Conservation (phyloP, 2,888 invertebrate genomes). For the Heteromurus nitidus region DNA sequence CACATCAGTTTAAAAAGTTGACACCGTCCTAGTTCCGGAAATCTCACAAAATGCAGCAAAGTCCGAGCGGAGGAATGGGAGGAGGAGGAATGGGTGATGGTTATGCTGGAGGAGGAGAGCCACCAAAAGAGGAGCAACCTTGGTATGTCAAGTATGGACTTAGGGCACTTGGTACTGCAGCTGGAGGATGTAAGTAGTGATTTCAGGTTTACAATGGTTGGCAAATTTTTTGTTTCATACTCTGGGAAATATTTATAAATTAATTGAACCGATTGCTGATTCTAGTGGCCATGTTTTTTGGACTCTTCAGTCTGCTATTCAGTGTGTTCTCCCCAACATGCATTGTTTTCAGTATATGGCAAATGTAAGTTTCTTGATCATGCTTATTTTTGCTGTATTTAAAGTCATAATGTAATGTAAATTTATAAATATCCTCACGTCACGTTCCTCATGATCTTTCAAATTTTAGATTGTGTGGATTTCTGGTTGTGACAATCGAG, state of each 20-base stretch:
- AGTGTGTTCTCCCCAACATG: slow-evolving; percentile 80
- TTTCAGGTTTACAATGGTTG: not conserved
- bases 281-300: slow-evolving; percentile 89
- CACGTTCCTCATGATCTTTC: no score
- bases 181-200: slow-evolving; percentile 84
- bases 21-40: slow-evolving; percentile 2
- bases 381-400: not conserved
- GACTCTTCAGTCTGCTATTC: slow-evolving; percentile 84
- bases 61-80: slow-evolving; percentile 68
- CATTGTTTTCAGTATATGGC: slow-evolving; percentile 87
- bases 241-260: not conserved
- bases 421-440: no score
- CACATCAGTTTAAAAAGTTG: not conserved
- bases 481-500: slow-evolving; percentile 90
- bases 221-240: no score
- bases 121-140: slow-evolving; percentile 76
- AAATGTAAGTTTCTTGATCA: slow-evolving; percentile 79
- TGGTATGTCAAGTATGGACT: slow-evolving; percentile 94
- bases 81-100: slow-evolving; percentile 57
- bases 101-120: slow-evolving; percentile 55
- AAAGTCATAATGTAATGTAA: not conserved
- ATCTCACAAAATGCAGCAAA: slow-evolving; percentile 64
- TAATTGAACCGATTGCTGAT: slow-evolving; percentile 1
- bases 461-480: slow-evolving; percentile 85
- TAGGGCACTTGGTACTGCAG: slow-evolving; percentile 88